Evolutionary conservation across 2,797 vertebrate genomes (phyloP).

Genomic region (Mormyrus proboscirostris): DNA sequence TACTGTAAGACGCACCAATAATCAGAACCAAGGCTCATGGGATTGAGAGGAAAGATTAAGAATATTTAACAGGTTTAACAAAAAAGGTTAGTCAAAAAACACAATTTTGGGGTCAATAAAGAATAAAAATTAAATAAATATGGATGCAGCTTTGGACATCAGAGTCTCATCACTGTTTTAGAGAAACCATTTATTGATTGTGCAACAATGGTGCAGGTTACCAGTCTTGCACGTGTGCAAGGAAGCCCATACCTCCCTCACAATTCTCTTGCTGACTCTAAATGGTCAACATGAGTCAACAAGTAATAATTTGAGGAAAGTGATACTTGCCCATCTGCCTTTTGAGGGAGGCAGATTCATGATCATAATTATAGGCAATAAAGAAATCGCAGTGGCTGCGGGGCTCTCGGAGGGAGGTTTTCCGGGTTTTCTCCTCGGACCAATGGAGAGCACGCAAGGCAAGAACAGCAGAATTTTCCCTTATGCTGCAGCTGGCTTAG

Average conservation of each 20-base stretch:
- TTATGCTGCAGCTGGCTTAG: slow-evolving; percentile 34
- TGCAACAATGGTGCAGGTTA: neutral
- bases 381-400: neutral
- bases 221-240: neutral
- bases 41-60: neutral
- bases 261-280: neutral
- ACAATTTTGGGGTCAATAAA: neutral
- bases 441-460: slow-evolving; percentile 15
- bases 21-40: neutral
- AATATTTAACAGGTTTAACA: neutral
- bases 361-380: neutral
- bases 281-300: neutral
- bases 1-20: neutral
- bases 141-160: neutral
- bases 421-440: neutral
- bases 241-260: neutral
- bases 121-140: neutral
- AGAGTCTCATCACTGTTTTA: neutral
- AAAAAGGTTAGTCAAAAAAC: neutral
- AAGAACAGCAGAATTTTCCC: slow-evolving; percentile 33
- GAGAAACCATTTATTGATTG: neutral
- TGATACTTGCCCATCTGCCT: neutral
- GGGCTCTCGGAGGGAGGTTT: neutral
- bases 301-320: neutral
- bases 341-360: neutral